A percentile compares a stretch with the other conserved stretches of the same genome.
These are phyloP conservation scores for Amphiprion ocellaris DNA, from an alignment of 2,113 vertebrate species.

Conservation along the genomic window DNA sequence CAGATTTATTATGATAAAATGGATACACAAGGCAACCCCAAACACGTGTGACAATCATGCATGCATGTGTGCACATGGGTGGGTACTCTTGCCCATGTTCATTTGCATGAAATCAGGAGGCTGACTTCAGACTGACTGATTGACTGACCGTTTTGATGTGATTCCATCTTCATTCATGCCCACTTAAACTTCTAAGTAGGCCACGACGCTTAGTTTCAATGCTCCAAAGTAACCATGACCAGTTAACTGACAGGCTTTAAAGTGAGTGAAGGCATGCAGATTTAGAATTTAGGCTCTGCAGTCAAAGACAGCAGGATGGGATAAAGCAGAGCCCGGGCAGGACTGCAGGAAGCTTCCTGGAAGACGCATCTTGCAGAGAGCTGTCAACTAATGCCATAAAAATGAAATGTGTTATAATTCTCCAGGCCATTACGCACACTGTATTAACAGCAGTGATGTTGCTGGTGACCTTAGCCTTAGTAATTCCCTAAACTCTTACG, in stretches of 20 bases:
- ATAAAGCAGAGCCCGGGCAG: constrained; percentile 19
- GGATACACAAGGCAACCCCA: neutral
- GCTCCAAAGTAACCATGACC: constrained; percentile 51
- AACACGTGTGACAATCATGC: neutral
- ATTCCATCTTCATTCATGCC: constrained; percentile 23
- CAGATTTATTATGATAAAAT: neutral
- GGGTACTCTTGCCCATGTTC: neutral
- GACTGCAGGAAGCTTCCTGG: constrained; percentile 36
- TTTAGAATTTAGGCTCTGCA: constrained; percentile 22
- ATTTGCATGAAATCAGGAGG: constrained; percentile 8
- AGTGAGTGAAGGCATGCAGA: constrained; percentile 46
- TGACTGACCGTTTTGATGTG: constrained; percentile 3
- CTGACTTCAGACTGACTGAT: neutral
- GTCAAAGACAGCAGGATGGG: constrained; percentile 20
- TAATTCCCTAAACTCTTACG: constrained; percentile 41
- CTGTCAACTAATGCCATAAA: constrained; percentile 41
- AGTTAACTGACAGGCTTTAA: constrained; percentile 43
- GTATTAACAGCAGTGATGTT: constrained; percentile 36
- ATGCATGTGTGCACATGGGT: constrained; percentile 9
- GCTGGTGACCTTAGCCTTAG: constrained; percentile 28
- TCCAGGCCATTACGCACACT: neutral
- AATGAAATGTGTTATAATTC: constrained; percentile 49
- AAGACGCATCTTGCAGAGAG: constrained; percentile 29
- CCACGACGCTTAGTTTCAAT: constrained; percentile 32
- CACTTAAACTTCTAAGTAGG: constrained; percentile 45